Evolutionary conservation across 2,888 invertebrate genomes (phyloP), one percentile per base, ranked within the genome.

Genomic region (Nymphalis polychloros): DNA sequence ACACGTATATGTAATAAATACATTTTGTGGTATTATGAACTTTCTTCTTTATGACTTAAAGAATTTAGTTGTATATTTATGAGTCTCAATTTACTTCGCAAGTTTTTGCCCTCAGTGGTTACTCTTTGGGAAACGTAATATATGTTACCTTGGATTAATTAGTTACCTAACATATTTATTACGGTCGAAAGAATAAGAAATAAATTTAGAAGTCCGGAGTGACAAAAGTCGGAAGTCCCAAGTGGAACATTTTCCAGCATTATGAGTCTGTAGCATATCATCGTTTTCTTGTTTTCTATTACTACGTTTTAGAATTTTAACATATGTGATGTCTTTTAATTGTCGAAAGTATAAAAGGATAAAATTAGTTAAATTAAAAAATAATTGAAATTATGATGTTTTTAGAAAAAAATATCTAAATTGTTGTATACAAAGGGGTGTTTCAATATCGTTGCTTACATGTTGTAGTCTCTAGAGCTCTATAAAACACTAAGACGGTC

Each of bases 401-500:
- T 41, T 13, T 13, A 41, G 41, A 41, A 4, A 13, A 41, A 41
- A 41, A 13, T 13, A 41, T 41, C 13, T 41, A 41, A 13, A 13
- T 13, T 10, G 4, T 41, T 8, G 10, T 41, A 8, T 23, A 52
- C 52, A 20, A 19, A 50, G 10, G 8, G 1, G n/a, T n/a, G 8
- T 35, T 57, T 57, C 57, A 19, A 19, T n/a, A 17, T 57, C 16
- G n/a, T 41, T 19, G 8, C 35, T 57, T 35, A 19, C 13, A 57
- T 57, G 6, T 63, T 59, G 59, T 52, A 55, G 63, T 70, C 80
- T 75, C 81, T 50, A 48, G 84, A 81, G 83, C 71, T 78, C 79
- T 64, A 84, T 85, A 85, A 83, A 84, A 73, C 70, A 64, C 70
- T 69, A 71, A 72, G 71, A 68, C 68, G 76, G 72, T 70, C 73